Evolutionary conservation across 2,113 vertebrate species (phyloP).

Genomic region (Epinephelus moara): DNA sequence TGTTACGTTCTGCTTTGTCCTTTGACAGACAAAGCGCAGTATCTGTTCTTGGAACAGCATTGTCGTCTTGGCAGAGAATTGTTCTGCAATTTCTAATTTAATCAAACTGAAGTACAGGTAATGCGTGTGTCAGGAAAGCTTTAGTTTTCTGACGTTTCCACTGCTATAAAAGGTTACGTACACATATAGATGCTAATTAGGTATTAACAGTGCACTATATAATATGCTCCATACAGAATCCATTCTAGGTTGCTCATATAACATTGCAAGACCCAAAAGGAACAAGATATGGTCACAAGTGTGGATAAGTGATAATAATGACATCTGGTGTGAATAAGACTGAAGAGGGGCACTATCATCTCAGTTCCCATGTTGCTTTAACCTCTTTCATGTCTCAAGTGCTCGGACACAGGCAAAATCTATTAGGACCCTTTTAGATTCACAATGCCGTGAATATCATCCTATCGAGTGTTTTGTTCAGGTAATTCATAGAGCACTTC

Average conservation of each 20-base stretch:
- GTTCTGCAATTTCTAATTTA: background rate
- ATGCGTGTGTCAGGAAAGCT: background rate
- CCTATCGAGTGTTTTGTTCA: conserved; percentile 81
- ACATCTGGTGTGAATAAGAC: conserved; percentile 66
- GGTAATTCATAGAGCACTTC: conserved; percentile 79
- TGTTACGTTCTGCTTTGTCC: background rate
- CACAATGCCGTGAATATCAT: conserved; percentile 76
- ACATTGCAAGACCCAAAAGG: conserved; percentile 23
- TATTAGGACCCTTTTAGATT: conserved; percentile 80
- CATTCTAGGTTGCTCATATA: conserved; percentile 8
- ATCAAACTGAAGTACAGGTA: background rate
- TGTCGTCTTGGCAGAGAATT: background rate
- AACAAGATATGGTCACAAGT: conserved; percentile 39
- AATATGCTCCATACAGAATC: conserved; percentile 11
- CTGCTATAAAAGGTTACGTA: background rate
- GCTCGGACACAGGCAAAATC: conserved; percentile 78
- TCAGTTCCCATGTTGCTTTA: conserved; percentile 71
- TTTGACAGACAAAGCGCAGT: background rate
- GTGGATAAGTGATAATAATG: conserved; percentile 64
- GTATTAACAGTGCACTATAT: background rate
- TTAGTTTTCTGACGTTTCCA: background rate
- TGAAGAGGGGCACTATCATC: conserved; percentile 66
- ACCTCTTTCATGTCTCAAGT: conserved; percentile 81
- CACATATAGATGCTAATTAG: background rate
- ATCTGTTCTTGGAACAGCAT: background rate